These are phyloP conservation scores for Apocrypta bakeri DNA, from an alignment of 1,140 invertebrate genomes.

Conservation along the genomic window DNA sequence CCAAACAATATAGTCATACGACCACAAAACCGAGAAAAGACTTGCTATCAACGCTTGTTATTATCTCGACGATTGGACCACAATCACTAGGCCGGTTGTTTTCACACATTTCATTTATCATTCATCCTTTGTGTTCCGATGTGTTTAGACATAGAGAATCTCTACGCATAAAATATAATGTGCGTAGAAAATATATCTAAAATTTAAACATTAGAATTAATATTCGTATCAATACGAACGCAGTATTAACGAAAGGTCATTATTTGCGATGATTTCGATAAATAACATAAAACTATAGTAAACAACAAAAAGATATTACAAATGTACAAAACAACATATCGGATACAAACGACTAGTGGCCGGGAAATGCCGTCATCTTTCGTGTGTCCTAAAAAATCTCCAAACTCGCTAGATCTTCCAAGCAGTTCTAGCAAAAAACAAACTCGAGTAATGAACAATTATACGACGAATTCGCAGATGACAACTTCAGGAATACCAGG, in stretches of 20 bases:
- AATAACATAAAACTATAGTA: background rate
- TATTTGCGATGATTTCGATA: too few species aligned
- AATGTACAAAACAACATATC: background rate
- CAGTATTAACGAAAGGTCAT: too few species aligned
- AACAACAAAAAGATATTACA: background rate
- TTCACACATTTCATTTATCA: conserved; percentile 28
- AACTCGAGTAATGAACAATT: conserved; percentile 37
- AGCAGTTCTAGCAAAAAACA: background rate
- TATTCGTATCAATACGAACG: background rate
- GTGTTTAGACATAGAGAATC: conserved; percentile 18
- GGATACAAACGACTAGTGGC: background rate
- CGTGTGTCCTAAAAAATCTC: background rate
- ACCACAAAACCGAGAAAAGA: conserved; percentile 27
- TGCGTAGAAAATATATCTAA: background rate
- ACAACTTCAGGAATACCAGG: conserved; percentile 95
- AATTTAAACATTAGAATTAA: background rate
- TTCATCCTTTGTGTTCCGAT: conserved; percentile 5
- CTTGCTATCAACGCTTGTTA: conserved; percentile 27
- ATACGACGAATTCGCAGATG: conserved; percentile 81
- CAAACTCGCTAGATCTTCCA: background rate
- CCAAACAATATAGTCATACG: conserved; percentile 2
- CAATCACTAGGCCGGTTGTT: conserved; percentile 25
- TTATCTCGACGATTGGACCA: conserved; percentile 41
- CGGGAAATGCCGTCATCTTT: background rate
- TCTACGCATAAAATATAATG: background rate